Base-by-base conservation (phyloP, 64 coral and sea anemone species). In the Montipora cactus region DNA sequence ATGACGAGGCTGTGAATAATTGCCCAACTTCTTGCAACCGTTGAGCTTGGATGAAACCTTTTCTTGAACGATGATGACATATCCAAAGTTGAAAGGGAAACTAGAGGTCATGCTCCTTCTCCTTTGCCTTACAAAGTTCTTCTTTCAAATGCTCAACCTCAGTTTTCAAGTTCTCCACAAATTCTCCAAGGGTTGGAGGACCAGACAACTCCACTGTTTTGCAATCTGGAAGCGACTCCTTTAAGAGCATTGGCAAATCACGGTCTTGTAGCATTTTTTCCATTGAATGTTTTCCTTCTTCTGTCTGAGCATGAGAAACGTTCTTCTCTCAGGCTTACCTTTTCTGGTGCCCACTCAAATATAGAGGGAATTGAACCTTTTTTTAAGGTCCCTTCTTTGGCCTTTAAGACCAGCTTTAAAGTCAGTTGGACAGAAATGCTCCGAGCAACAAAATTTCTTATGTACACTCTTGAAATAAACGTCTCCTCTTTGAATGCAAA, bases 321-420 rank as follows among this genome's bases (percentile, higher is more conserved):
- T 50, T 82, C 92, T 81, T 87, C 92, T 94, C 78, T 74, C 52
- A 89, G 76, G 44, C 19, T 81, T 19, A 46, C 64, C 14, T 52
- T 88, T 23, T 75, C 85, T 88, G 84, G 46, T 80, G 22, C 8
- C 77, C 59, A 89, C 11, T 88, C 19, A 73, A 94, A 94, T 80
- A 88, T 16, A 62, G 93, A 94, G 75, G 93, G 79, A 84, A 90
- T 11, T 75, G 93, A 53, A 44, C 87, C 93, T 76, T 84, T 57
- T 87, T 87, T 91, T 91, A 79, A 95, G 28, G 12, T 95, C 67
- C 57, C 81, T 77, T 87, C 75, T 91, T 57, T 74, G 93, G 10
- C 93, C 93, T 67, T 79, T 90, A 66, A 95, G 77, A 76, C 88
- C 85, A 59, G 58, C n/a, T 83, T 87, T 95, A 75, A 87, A 87